phyloP scores from a whole-genome alignment of 2,113 vertebrate genomes.

The Pycnonotus jocosus region DNA sequence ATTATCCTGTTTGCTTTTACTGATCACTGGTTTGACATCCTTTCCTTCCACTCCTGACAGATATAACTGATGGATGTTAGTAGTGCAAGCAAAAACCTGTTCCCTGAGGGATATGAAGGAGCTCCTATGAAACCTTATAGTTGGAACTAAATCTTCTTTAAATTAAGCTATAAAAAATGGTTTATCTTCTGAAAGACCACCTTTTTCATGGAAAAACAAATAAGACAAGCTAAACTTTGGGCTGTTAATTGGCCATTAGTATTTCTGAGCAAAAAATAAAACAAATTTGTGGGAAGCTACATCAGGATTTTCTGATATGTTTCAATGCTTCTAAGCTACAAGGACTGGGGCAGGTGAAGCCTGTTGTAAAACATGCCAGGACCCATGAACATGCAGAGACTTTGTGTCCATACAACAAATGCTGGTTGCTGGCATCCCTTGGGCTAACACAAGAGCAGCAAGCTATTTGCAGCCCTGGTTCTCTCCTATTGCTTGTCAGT shows the following conservation, averaged over 20 bases:
- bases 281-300: neutral
- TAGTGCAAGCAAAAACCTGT: neutral
- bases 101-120: neutral
- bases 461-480: neutral
- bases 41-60: neutral
- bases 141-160: neutral
- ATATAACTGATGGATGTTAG: neutral
- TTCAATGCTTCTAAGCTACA: neutral
- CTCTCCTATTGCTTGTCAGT: neutral
- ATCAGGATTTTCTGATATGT: neutral
- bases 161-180: neutral
- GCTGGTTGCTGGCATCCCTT: neutral
- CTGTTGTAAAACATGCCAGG: neutral
- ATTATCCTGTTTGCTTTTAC: neutral
- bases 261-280: neutral
- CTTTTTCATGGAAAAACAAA: neutral
- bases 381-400: fast-evolving
- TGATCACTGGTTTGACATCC: neutral
- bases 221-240: neutral
- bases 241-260: neutral
- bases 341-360: neutral
- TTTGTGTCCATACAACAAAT: neutral
- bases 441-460: neutral
- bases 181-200: neutral
- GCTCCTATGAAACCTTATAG: neutral